A percentile compares a stretch with the other conserved stretches of the same genome.
Evolutionary conservation across 2,888 invertebrate species (phyloP).

Genomic region (Tolmerus cingulatus): DNA sequence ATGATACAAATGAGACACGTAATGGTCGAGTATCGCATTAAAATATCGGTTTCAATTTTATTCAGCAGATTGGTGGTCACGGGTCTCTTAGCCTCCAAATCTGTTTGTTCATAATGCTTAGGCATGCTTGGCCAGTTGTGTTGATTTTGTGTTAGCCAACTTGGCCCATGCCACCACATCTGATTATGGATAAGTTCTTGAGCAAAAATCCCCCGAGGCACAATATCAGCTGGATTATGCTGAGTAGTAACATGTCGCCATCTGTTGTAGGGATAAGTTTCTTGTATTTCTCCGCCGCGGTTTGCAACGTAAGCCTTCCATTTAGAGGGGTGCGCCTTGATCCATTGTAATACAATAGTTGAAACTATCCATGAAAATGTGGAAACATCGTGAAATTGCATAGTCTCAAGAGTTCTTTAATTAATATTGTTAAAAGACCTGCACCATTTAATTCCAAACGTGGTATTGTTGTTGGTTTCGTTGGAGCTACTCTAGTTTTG

Average conservation of each 20-base stretch:
- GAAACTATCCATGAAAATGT: background rate
- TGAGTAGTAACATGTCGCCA: background rate
- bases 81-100: background rate
- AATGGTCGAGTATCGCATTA: background rate
- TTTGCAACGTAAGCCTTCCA: background rate
- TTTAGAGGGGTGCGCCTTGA: background rate
- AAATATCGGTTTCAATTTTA: background rate
- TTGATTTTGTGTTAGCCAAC: background rate
- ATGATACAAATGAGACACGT: background rate
- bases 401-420: background rate
- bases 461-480: background rate
- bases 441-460: background rate
- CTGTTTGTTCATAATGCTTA: background rate
- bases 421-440: background rate
- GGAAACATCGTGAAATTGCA: background rate
- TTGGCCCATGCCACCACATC: background rate
- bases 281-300: background rate
- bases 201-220: background rate
- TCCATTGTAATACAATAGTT: background rate
- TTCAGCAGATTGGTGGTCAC: background rate
- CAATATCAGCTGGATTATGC: background rate
- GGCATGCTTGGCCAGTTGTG: background rate
- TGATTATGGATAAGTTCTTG: background rate
- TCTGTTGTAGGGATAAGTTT: background rate
- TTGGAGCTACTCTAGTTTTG: background rate